Evolutionary conservation across 2,113 vertebrate species (phyloP), one percentile per base, ranked within the genome.

Genomic region (Varanus komodoensis): DNA sequence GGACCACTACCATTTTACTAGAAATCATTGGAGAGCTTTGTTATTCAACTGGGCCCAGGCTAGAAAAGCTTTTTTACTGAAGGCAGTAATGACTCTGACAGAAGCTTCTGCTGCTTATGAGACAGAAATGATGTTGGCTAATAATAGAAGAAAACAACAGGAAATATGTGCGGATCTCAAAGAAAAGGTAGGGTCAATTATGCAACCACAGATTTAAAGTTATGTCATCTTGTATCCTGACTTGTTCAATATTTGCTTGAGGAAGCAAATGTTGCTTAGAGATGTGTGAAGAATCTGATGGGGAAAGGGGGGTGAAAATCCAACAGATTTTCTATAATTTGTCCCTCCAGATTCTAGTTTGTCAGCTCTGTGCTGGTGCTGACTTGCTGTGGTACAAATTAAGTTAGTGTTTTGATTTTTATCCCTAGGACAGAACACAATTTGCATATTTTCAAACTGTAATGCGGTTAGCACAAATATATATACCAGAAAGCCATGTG

Each of bases 121-220:
- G 96, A 93, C 97, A 94, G 97, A 98, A 93, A 93, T 93, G 78
- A 74, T 81, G 8, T 85, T 98, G 94, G 97, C 97, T 69, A 94
- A 95, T 78, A 96, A 97, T 94, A 97, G 97, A 48, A 97, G 93
- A 89, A 97, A 95, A 89, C 99, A 99, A 27, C 98, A 98, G 95
- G 96, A 99, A 89, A 94, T 98, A 87, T 99, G 98, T 94, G 96
- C 95, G 34, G 96, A 95, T 34, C 98, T 99, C 93, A 98, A 96
- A 94, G 97, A 97, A 90, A 99, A 99, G 98, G 99, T 99, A 91
- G 38, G 94, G 32, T 85, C 0, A 0, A 2, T 54, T 92, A 21
- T 7, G 83, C 80, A 87, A 54, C n/a, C 23, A 2, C 38, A 0
- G 11, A 15, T 84, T 89, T 54, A 79, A 57, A 57, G 61, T 86